Evolutionary conservation across 35 echinoderm and acorn worm species (phyloP), one percentile per base, ranked within the genome.

Genomic region (Stichopus chloronotus): DNA sequence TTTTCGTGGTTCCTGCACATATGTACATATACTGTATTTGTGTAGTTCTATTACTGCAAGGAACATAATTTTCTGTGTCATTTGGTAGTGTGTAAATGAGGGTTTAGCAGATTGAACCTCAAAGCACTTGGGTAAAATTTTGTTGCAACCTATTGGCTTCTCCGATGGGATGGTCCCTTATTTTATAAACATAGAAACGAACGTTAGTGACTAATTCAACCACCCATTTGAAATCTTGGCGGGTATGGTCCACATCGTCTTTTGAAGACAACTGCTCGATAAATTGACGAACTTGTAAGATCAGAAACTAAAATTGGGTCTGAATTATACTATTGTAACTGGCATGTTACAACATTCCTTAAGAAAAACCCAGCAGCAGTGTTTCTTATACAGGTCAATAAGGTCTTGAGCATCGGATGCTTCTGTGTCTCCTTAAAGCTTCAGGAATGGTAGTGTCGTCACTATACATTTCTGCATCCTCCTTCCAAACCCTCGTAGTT

Each of bases 361-460:
- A 92, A 8, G 13, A 92, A 63, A 23, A 92, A 92, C 5, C 91
- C 91, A 68, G 25, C 17, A 9, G 8, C 63, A 68, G 63, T 68
- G 63, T 68, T 68, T 68, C 63, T 68, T 68, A 68, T 68, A 68
- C 63, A 68, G 17, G 63, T 68, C 63, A 68, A 68, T 68, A 17
- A 68, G 17, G 17, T 68, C 63, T 68, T 68, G 63, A 68, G 63
- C 8, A 17, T 68, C 63, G 63, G 8, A 68, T 68, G 8, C 17
- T 68, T 68, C 63, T 68, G 63, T 17, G 63, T 68, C 17, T 68
- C 63, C 63, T n/a, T 68, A 68, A 68, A 68, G 63, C 63, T 8
- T 68, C 63, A 68, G 63, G 63, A 68, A 68, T 68, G 63, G 63
- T 68, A 68, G 17, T 68, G 63, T 68, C 63, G 63, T 68, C 17